Evolutionary conservation across 2,113 vertebrate species (phyloP), one percentile per base, ranked within the genome.

Genomic region (Proterorhinus semilunaris): DNA sequence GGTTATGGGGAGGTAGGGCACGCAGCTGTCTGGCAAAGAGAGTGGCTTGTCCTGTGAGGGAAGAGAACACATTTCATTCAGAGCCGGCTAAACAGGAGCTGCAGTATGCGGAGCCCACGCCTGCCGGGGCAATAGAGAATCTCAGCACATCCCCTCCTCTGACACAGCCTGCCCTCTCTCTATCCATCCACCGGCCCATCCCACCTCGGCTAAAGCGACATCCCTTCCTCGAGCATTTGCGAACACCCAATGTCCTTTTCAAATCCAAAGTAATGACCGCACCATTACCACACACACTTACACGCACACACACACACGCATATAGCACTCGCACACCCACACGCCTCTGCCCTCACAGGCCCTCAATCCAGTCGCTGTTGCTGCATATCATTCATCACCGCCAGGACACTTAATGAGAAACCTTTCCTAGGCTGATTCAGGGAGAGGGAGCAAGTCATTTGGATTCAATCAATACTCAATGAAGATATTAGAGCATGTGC

Each of bases 381-480:
- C 72, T 63, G 66, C 62, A 66, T 70, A 79, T 82, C 59, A 83
- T 88, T 88, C 75, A 88, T 89, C 87, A 88, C 71, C 44, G 76
- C 81, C 71, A 27, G n/a, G 36, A 70, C 63, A 57, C 71, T 83
- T 89, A 89, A 90, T 90, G 84, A 88, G 86, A 88, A 88, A 78
- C 83, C 74, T 83, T 76, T 82, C 66, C 72, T 10, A 62, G 69
- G 71, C 77, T 75, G 71, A 75, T 65, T 87, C 75, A 72, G 75
- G 79, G 57, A 80, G 81, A 83, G 81, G 66, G 77, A 75, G 81
- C 80, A 77, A 83, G 81, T 81, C 57, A 88, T 89, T 88, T 84
- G 76, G 76, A 83, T 88, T 76, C 83, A 90, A 85, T 87, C 89
- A 79, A 80, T 79, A 80, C 68, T 79, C 74, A 81, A 75, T 86